A percentile compares a stretch with the other conserved stretches of the same genome.
Evolutionary conservation across 2,797 vertebrate genomes (phyloP).

Genomic region (Mionectes olivaceus): DNA sequence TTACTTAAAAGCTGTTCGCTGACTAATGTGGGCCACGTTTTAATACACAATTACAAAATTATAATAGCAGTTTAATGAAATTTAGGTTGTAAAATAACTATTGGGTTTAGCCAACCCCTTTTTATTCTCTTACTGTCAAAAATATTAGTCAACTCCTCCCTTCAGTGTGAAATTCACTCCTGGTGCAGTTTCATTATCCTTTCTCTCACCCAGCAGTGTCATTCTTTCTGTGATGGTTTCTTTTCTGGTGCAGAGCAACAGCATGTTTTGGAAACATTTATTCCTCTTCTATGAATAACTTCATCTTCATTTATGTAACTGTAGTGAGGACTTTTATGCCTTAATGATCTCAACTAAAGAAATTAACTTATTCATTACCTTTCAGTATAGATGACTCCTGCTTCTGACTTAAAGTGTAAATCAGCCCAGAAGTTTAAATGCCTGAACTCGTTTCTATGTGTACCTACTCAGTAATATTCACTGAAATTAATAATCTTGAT

Average conservation of each 20-base stretch:
- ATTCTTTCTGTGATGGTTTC: background rate
- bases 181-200: background rate
- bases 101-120: background rate
- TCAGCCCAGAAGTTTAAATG: background rate
- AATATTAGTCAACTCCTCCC: background rate
- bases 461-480: background rate
- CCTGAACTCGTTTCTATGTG: background rate
- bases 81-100: background rate
- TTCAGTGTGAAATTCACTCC: background rate
- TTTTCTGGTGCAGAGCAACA: background rate
- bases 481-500: background rate
- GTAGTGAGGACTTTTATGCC: background rate
- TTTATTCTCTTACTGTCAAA: background rate
- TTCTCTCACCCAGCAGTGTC: background rate
- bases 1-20: background rate
- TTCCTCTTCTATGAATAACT: background rate
- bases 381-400: accelerated
- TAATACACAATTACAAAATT: background rate
- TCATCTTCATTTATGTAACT: background rate
- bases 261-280: background rate
- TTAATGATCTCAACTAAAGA: background rate
- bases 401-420: background rate
- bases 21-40: background rate
- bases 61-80: background rate
- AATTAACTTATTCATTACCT: background rate